Base-by-base conservation (phyloP, 2,888 invertebrate genomes). In the Tetragnatha montana region DNA sequence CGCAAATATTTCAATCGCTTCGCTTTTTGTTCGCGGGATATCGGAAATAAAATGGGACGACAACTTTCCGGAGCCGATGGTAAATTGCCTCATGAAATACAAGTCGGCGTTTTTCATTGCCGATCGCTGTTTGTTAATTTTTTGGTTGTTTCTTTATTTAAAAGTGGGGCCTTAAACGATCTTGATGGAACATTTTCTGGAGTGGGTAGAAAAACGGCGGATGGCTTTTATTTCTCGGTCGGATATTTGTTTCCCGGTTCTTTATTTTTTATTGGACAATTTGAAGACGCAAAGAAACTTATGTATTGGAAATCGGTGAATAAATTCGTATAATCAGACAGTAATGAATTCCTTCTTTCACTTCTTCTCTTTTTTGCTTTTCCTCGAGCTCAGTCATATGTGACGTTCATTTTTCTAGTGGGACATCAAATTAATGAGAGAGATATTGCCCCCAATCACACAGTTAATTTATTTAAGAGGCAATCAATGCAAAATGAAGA, bases 1-100 rank as follows among this genome's bases (percentile, higher is more conserved):
- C 78, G 60, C 87, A 88, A 88, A 82, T 88, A 78, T 88, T 78
- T 82, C 75, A 68, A 83, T 83, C 75, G 47, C 50, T 21, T 81
- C 51, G 12, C 60, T 74, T 81, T 87, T 81, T 87, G 49, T 87
- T 81, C 73, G 68, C 74, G 69, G 79, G 35, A 50, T 79, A 81
- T 87, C 69, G 70, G 81, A 75, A 81, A 87, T 81, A 74, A 87
- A 87, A 87, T 75, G 68, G 75, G 75, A 70, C 35, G 73, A 87
- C 75, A 68, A 51, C 75, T 49, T 81, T 87, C 75, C n/a, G 69
- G 60, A 51, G 7, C 19, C 51, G 73, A 60, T 17, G 60, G 50
- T 74, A 51, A 50, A 82, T 69, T 81, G 71, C 50, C 47, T 49
- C 69, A 19, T 49, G 71, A 81, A 81, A 71, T 49, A 47, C 35